Evolutionary conservation across 92 coral and sea anemone species (phyloP).

Genomic region (Bergia sp.): DNA sequence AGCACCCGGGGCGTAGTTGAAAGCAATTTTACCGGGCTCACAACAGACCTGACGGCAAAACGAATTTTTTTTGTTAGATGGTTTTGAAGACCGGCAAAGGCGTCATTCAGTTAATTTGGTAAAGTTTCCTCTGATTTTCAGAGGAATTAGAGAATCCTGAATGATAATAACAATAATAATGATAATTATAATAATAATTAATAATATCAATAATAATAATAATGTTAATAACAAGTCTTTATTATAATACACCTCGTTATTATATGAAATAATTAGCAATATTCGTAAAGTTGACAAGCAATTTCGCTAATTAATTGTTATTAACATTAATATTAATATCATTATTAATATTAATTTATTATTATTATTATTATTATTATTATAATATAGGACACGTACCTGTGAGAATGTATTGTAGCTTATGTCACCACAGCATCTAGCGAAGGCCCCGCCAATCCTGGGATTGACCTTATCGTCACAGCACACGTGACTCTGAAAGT

Average conservation of each 20-base stretch:
- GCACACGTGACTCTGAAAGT: slow-evolving; percentile 45
- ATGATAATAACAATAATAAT: no score
- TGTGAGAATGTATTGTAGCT: slow-evolving; percentile 37
- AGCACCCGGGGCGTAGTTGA: slow-evolving; percentile 4
- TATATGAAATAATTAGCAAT: no score
- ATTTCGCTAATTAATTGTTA: no score
- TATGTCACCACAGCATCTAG: slow-evolving; percentile 46
- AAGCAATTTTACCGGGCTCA: background rate
- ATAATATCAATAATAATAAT: no score
- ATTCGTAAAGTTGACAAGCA: no score
- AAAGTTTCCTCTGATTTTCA: background rate
- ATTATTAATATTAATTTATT: background rate
- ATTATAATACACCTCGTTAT: no score
- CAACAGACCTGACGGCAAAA: slow-evolving; percentile 32
- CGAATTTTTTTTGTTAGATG: background rate
- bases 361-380: no score
- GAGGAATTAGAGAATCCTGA: background rate
- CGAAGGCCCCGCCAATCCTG: slow-evolving; percentile 45
- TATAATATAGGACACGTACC: background rate
- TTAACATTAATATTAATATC: no score
- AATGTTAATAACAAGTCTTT: no score
- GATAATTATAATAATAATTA: no score
- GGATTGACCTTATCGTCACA: slow-evolving; percentile 32
- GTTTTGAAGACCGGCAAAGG: no score
- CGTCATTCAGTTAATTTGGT: background rate